Base-by-base conservation (phyloP, 2,797 vertebrate species). In the Tangara arthus region DNA sequence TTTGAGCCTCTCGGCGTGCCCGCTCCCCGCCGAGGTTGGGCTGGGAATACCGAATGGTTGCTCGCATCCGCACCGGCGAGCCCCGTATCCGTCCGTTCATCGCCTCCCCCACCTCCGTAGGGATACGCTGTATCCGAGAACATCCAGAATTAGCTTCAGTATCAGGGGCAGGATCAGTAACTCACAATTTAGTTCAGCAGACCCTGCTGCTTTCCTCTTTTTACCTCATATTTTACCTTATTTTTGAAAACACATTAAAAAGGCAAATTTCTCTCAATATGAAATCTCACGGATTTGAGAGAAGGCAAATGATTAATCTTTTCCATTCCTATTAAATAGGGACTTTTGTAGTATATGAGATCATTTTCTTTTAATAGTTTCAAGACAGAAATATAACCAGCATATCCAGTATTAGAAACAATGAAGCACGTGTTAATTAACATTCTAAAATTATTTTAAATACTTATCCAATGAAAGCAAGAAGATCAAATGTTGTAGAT, bases 81-180 rank as follows among this genome's bases (percentile, higher is more conserved):
- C 47, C 27, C 52, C 44, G 44, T 0, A 42, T 34, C 50, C 50
- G 22, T 6, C 39, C 52, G 8, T 10, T 30, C 61, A 8, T 6
- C 6, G 32, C 60, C 39, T n/a, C 55, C 37, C 23, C 5, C 35
- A 1, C 2, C 46, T 34, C 37, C 82, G 7, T 5, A 4, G 57
- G 66, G 76, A 55, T 2, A 6, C 5, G 1, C 30, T 11, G 8
- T 4, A 3, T 5, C 42, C 2, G 12, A 44, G 39, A 1, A 8
- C 4, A 14, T 6, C 26, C 56, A n/a, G 30, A 73, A 71, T 47
- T 9, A 27, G 66, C 46, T 21, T 17, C 82, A 0, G 11, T 9
- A 15, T 22, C 59, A 2, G 52, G 19, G 27, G 8, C 44, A 6
- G 4, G 2, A 34, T 5, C 81, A 4, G 27, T 3, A 78, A 50